Conservation (phyloP, 2,113 vertebrate genomes). For the Falcunculus frontatus region DNA sequence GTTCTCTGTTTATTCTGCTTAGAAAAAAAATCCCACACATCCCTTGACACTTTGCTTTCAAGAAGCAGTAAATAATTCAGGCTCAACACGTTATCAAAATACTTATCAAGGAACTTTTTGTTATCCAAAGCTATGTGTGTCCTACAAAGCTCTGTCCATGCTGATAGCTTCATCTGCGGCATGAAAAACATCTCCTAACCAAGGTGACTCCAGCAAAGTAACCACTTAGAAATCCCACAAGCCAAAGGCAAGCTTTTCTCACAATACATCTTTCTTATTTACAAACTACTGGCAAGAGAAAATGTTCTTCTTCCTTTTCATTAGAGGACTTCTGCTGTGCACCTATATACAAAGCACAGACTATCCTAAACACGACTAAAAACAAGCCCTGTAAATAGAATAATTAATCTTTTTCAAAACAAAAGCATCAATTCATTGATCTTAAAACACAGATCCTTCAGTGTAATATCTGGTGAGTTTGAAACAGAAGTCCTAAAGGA, state of each 20-base stretch:
- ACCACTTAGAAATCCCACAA: background rate
- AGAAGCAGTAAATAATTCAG: background rate
- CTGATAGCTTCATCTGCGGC: background rate
- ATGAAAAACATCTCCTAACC: background rate
- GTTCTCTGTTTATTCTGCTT: background rate
- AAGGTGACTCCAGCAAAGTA: background rate
- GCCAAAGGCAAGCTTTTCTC: background rate
- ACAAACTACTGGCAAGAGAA: background rate
- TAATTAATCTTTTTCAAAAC: background rate
- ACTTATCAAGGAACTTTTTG: background rate
- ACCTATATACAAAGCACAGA: background rate
- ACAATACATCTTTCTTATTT: background rate
- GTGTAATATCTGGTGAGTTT: background rate
- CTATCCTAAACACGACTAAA: background rate
- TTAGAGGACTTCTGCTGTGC: background rate
- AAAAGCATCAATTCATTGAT: background rate
- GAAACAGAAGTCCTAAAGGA: background rate
- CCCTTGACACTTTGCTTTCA: background rate
- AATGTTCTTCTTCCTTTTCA: background rate
- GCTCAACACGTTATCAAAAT: background rate
- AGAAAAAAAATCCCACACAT: background rate
- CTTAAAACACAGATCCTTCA: background rate
- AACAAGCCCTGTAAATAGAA: background rate
- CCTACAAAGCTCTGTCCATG: background rate
- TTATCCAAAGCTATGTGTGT: background rate